Base-by-base conservation (phyloP, 1,140 invertebrate genomes). In the Pseudachorutes palmiensis region DNA sequence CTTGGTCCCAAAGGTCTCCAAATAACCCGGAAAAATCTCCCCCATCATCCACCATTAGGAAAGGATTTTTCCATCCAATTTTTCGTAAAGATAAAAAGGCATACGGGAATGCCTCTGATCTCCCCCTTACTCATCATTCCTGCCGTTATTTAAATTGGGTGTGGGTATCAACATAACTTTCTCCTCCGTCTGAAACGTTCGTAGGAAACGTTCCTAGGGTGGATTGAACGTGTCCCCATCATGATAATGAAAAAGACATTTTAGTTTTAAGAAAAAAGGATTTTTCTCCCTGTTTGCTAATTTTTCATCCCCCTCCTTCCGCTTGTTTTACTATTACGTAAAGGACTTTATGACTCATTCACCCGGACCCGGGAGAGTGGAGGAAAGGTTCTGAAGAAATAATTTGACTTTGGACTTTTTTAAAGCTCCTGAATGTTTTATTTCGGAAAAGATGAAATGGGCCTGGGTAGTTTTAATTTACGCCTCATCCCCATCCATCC, bases 21-120 rank as follows among this genome's bases (percentile, higher is more conserved):
- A 41, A 41, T n/a, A 41, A 41, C 36, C 19, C 36, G 36, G 36
- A 41, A 41, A 41, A 41, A 58, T 36, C 30, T 32, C 30, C 14
- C 59, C 29, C 24, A 12, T 55, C 51, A 16, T 24, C n/a, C n/a
- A 45, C 36, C 36, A 45, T 45, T 45, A 55, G 12, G 12, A 9
- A 55, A 14, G 51, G 51, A 55, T 12, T 55, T 55, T 55, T 24
- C 24, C 51, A 14, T 19, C 24, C 5, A 55, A 55, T 14, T 55
- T 55, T 55, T 24, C 12, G 9, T 19, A 45, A 55, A 55, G 51
- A 55, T 55, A 55, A 55, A 55, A 55, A 55, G 51, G 24, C 9
- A 55, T 5, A 55, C 51, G 51, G 51, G 51, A 55, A 55, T 19
- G 51, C 24, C 5, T 55, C 24, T 55, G 9, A 14, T 19, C 51